phyloP scores from a whole-genome alignment of 2,797 vertebrate genomes.

The Erethizon dorsatum region DNA sequence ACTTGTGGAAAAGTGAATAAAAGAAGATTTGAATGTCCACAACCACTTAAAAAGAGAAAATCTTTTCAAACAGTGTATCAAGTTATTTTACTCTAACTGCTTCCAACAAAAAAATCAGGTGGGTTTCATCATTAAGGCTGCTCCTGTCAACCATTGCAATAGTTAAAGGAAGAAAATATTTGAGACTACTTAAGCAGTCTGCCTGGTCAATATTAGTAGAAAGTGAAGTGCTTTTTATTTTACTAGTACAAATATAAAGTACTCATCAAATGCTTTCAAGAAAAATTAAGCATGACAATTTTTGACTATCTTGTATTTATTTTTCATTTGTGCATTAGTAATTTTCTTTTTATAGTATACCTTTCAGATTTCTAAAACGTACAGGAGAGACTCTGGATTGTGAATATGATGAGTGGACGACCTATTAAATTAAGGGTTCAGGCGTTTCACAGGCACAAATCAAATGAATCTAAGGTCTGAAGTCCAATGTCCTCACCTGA shows the following conservation, averaged over 20 bases:
- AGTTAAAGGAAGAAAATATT: background rate
- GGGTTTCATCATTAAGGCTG: background rate
- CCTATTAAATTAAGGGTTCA: background rate
- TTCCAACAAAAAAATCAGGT: background rate
- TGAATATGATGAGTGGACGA: background rate
- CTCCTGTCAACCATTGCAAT: background rate
- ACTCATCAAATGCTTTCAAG: constrained; percentile 22
- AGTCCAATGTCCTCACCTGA: background rate
- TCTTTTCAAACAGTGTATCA: background rate
- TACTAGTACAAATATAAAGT: background rate
- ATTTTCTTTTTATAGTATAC: background rate
- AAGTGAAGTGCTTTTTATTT: constrained; percentile 2
- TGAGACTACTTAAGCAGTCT: background rate
- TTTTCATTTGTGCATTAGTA: background rate
- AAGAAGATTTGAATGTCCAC: background rate
- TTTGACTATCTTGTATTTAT: background rate
- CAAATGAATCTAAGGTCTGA: background rate
- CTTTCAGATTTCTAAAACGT: constrained; percentile 1
- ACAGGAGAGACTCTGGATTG: background rate
- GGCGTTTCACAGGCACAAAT: background rate
- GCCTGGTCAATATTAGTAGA: constrained; percentile 33
- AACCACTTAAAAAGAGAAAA: constrained; percentile 4
- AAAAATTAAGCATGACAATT: constrained; percentile 14
- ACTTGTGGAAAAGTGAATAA: constrained; percentile 45
- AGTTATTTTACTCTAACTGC: constrained; percentile 45